Evolutionary conservation across 2,797 vertebrate species (phyloP).

Genomic region (Sebastiscus tertius): DNA sequence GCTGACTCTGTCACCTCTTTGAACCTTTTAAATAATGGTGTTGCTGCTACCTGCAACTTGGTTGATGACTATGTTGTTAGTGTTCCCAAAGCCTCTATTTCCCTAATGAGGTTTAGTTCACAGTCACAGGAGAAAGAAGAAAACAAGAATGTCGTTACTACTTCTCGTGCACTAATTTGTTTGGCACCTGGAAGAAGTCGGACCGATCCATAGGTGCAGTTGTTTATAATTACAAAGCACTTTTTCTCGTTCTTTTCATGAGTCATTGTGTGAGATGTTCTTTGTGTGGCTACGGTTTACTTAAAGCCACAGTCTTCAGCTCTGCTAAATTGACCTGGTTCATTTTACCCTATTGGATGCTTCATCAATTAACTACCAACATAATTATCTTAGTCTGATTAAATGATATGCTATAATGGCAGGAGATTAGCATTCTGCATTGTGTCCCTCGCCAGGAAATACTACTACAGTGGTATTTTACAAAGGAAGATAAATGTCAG

Average conservation of each 20-base stretch:
- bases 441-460: slow-evolving; percentile 41
- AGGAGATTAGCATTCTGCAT: slow-evolving; percentile 59
- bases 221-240: slow-evolving; percentile 71
- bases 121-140: slow-evolving; percentile 35
- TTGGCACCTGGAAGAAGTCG: slow-evolving; percentile 70
- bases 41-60: slow-evolving; percentile 64
- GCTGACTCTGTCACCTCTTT: slow-evolving; percentile 49
- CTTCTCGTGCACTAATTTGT: slow-evolving; percentile 62
- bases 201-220: slow-evolving; percentile 58
- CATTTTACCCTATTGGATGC: slow-evolving; percentile 73
- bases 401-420: slow-evolving; percentile 63
- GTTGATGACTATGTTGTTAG: slow-evolving; percentile 36
- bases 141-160: slow-evolving; percentile 48
- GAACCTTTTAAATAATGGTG: slow-evolving; percentile 66
- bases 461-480: slow-evolving; percentile 61
- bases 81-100: slow-evolving; percentile 63
- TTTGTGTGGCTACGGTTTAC: slow-evolving; percentile 36
- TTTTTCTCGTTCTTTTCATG: slow-evolving; percentile 61
- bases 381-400: slow-evolving; percentile 74
- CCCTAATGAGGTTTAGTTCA: slow-evolving; percentile 65
- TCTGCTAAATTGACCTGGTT: slow-evolving; percentile 59
- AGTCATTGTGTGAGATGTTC: slow-evolving; percentile 26
- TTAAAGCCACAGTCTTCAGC: slow-evolving; percentile 50
- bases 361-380: slow-evolving; percentile 75
- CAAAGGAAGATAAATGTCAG: slow-evolving; percentile 74